Conservation (phyloP, 2,113 vertebrate species). For the Pseudolaguvia tuberculata region DNA sequence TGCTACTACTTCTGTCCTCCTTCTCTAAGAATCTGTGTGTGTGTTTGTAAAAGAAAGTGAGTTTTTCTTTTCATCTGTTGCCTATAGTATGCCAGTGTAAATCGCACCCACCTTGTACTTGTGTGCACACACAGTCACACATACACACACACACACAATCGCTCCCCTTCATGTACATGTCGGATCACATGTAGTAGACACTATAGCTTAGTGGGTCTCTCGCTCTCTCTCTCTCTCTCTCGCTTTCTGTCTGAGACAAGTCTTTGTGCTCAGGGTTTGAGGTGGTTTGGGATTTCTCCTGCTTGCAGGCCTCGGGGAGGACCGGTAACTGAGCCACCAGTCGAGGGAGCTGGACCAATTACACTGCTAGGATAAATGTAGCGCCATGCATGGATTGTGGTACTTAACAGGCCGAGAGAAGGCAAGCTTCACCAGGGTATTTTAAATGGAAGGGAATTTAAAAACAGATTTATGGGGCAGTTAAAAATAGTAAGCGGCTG, state of each 20-base stretch:
- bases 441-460: conserved; percentile 77
- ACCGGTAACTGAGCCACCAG: conserved; percentile 72
- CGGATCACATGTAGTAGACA: conserved; percentile 70
- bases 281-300: conserved; percentile 75
- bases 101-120: conserved; percentile 45
- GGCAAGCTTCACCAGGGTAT: conserved; percentile 69
- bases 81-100: conserved; percentile 49
- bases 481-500: conserved; percentile 80
- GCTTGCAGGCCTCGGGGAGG: conserved; percentile 66
- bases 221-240: conserved; percentile 37
- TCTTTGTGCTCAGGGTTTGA: conserved; percentile 60
- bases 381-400: conserved; percentile 74
- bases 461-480: conserved; percentile 84
- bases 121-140: conserved; percentile 22
- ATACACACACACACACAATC: too few species aligned
- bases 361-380: conserved; percentile 77
- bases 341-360: conserved; percentile 79
- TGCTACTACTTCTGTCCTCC: conserved; percentile 77
- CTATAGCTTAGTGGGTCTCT: conserved; percentile 50
- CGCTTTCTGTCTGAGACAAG: conserved; percentile 35
- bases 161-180: conserved; percentile 67
- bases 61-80: conserved; percentile 52
- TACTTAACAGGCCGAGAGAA: conserved; percentile 73
- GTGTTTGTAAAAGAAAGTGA: conserved; percentile 49
- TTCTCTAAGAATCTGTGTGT: conserved; percentile 31